Conservation (phyloP, 2,797 vertebrate species). For the Xerus rutilus region DNA sequence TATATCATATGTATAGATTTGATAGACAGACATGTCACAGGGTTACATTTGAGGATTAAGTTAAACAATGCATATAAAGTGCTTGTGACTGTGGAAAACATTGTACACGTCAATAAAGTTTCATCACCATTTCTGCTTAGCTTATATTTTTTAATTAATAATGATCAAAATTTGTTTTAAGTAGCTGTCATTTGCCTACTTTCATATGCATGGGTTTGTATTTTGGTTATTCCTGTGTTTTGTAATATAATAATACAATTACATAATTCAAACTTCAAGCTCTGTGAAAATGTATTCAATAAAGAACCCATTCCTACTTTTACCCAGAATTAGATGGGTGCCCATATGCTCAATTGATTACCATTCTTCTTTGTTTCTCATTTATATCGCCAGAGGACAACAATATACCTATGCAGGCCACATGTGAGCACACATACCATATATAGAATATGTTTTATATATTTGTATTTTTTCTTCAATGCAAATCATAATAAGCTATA, state of each 20-base stretch:
- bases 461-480: neutral
- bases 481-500: conserved; percentile 6
- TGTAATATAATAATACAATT: conserved; percentile 6
- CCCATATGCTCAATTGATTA: neutral
- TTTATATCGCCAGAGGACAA: neutral
- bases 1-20: too few species aligned
- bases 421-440: neutral
- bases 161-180: neutral
- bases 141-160: conserved; percentile 36
- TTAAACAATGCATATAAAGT: neutral
- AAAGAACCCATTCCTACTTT: neutral
- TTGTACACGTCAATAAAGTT: neutral
- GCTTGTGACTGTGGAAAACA: neutral
- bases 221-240: conserved; percentile 20
- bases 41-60: neutral
- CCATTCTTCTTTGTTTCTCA: neutral
- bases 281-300: neutral
- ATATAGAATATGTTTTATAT: neutral
- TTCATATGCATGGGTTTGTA: neutral
- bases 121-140: neutral
- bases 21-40: neutral
- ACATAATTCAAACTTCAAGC: conserved; percentile 15
- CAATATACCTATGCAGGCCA: neutral
- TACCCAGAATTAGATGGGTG: neutral
- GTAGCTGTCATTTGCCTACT: neutral